Conservation (phyloP, 2,888 invertebrate species). For the Limnephilus marmoratus region DNA sequence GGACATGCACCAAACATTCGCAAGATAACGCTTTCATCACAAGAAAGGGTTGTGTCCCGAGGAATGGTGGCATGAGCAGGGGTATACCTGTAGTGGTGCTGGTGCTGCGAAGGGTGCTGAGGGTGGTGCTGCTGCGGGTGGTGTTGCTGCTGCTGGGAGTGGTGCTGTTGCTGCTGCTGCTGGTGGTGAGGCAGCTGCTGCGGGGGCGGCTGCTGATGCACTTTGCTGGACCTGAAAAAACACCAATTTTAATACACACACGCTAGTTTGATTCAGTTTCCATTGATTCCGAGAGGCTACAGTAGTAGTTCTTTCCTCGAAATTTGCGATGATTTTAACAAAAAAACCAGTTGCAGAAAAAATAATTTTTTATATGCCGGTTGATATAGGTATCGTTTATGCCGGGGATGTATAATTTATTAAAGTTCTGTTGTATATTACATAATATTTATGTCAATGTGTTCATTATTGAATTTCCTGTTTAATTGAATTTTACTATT, state of each 20-base stretch:
- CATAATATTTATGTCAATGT: too few relatives aligned
- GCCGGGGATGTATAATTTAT: too few relatives aligned
- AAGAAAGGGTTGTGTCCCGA: neutral
- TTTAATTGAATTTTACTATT: too few relatives aligned
- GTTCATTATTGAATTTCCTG: too few relatives aligned
- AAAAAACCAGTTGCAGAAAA: too few relatives aligned
- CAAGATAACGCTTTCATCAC: neutral
- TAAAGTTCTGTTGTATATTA: too few relatives aligned
- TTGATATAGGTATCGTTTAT: too few relatives aligned
- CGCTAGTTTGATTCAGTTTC: too few relatives aligned
- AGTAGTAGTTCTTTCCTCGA: too few relatives aligned
- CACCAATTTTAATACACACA: neutral
- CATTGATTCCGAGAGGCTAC: too few relatives aligned
- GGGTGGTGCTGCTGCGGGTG: slow-evolving; percentile 70
- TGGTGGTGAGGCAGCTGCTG: slow-evolving; percentile 71
- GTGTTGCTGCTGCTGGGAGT: slow-evolving; percentile 71
- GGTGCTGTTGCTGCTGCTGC: slow-evolving; percentile 72
- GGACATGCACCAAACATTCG: neutral
- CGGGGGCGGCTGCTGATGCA: slow-evolving; percentile 59
- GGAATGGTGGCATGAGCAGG: neutral
- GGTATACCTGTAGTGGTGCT: slow-evolving; percentile 74
- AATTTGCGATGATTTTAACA: too few relatives aligned
- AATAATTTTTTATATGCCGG: too few relatives aligned
- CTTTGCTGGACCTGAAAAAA: slow-evolving; percentile 60
- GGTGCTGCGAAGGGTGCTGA: slow-evolving; percentile 67